Evolutionary conservation across 2,888 invertebrate species (phyloP), one percentile per base, ranked within the genome.

Genomic region (Leptinotarsa tumamoca): DNA sequence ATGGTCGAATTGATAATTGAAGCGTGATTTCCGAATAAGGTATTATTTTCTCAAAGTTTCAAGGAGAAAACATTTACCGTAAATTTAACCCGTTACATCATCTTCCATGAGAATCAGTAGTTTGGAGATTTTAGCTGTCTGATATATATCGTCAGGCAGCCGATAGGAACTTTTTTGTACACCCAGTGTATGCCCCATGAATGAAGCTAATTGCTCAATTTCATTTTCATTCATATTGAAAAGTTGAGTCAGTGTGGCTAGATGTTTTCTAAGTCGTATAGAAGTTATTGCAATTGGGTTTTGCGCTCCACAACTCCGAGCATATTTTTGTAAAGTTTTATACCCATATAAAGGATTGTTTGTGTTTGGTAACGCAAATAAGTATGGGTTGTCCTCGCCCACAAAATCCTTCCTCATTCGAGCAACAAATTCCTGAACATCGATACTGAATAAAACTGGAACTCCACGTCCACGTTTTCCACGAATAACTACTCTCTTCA

Each of bases 301-400:
- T 79, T 82, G 77, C 17, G 80, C 80, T 14, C 81, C 82, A 74
- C 76, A 79, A 5, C 43, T 15, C 23, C 13, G 51, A 1, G 80
- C 81, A 73, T 81, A 78, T 78, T 81, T 82, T 18, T 68, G 50
- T 49, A 83, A 63, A 23, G 81, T 67, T 78, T 83, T 83, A 66
- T 82, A 83, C 13, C 83, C 82, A 49, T 21, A 68, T 18, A 83
- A 71, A 51, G 77, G 70, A 67, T 70, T 13, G 23, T 15, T 43
- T 49, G 78, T 58, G 18, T 71, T 67, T 3, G 78, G 54, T 15
- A 75, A 71, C 14, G 23, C 76, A 69, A 81, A 80, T 63, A 81
- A 50, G 67, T 78, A 79, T 14, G 50, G 15, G 72, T 78, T 79
- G n/a, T 66, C 18, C n/a, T 72, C 67, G 17, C 17, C 7, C 10